phyloP scores from a whole-genome alignment of 2,113 vertebrate genomes.

The Oriolus oriolus region DNA sequence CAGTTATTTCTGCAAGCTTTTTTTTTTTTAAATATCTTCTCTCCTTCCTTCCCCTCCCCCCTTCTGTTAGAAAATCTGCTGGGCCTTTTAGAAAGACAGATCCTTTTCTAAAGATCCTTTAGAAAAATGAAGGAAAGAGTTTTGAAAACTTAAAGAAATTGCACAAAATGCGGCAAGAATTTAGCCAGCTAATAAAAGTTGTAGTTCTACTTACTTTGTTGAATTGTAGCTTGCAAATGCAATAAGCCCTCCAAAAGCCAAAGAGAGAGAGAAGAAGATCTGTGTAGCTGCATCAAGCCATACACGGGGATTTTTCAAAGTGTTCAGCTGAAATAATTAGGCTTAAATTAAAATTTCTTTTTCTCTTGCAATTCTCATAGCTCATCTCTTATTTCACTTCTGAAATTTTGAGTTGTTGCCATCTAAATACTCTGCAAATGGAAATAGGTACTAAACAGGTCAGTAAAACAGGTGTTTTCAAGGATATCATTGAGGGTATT shows the following conservation, averaged over 20 bases:
- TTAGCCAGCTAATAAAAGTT: not conserved
- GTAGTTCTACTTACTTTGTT: slow-evolving; percentile 69
- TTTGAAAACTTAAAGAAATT: not conserved
- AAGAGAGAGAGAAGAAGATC: slow-evolving; percentile 91
- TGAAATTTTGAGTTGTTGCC: not conserved
- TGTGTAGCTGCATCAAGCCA: slow-evolving; percentile 94
- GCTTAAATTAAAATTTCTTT: not conserved
- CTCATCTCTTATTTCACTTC: not conserved
- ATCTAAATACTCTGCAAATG: not conserved
- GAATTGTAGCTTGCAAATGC: slow-evolving; percentile 90
- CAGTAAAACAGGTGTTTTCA: not conserved
- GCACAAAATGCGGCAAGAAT: not conserved
- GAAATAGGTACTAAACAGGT: not conserved
- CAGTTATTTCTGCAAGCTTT: not conserved
- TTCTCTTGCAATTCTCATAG: not conserved
- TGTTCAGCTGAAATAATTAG: slow-evolving; percentile 72
- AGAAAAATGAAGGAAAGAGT: not conserved
- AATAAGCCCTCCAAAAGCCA: slow-evolving; percentile 90
- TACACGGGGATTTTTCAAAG: slow-evolving; percentile 80
- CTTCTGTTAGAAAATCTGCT: not conserved
- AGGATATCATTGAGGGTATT: not conserved
- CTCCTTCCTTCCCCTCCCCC: not conserved
- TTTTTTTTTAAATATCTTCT: not conserved
- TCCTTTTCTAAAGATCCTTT: not conserved
- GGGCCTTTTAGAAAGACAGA: not conserved